These are phyloP conservation scores for Donacobius atricapilla DNA, from an alignment of 2,113 vertebrate species.

Conservation along the genomic window DNA sequence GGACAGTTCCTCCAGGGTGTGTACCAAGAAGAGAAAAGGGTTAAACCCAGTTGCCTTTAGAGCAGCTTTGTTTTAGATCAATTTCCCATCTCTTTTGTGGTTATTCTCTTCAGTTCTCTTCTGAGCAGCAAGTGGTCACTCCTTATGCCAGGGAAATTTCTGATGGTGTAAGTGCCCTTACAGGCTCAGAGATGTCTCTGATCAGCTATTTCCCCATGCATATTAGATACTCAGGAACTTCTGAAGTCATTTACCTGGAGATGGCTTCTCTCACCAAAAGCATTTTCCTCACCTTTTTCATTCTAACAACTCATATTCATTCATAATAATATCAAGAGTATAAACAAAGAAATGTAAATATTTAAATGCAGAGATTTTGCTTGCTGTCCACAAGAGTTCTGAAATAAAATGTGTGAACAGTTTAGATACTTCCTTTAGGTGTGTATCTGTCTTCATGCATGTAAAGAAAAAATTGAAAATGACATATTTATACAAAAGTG, in stretches of 20 bases:
- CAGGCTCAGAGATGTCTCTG: not conserved
- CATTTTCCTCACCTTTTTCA: not conserved
- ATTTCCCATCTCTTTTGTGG: not conserved
- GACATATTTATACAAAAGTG: not conserved
- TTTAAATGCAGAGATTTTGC: not conserved
- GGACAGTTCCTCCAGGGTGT: not conserved
- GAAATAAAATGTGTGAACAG: not conserved
- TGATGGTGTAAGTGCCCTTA: not conserved
- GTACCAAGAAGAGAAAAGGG: not conserved
- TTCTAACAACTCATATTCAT: not conserved
- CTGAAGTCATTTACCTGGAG: not conserved
- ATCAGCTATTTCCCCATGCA: not conserved
- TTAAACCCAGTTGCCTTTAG: not conserved
- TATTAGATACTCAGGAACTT: not conserved
- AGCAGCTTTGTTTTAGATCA: not conserved
- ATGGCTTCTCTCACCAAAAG: not conserved
- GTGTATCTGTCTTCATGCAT: not conserved
- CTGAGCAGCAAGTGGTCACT: not conserved
- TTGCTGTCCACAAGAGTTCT: not conserved
- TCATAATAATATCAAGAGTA: not conserved
- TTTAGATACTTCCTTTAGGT: not conserved
- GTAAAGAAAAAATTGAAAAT: not conserved
- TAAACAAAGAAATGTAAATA: not conserved
- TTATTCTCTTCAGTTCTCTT: not conserved
- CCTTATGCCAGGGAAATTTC: not conserved